These are phyloP conservation scores for Agrotis segetum DNA, from an alignment of 2,888 invertebrate genomes.

Conservation along the genomic window DNA sequence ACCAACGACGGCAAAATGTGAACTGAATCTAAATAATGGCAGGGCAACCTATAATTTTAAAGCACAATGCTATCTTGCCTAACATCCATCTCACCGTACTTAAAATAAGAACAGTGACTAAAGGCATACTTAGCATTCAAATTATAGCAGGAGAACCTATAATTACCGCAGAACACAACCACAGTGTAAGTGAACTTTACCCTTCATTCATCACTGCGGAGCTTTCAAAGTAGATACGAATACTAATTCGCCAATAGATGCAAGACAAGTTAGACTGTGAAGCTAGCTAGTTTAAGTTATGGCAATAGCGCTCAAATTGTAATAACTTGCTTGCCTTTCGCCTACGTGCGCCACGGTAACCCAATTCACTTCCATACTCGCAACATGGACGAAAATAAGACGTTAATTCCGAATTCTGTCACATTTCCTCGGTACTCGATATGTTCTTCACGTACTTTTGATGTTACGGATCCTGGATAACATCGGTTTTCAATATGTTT, in stretches of 20 bases:
- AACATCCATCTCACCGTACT: not conserved
- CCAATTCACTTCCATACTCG: constrained; percentile 39
- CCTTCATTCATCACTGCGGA: constrained; percentile 10
- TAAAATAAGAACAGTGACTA: constrained; percentile 16
- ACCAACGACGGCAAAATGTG: constrained; percentile 14
- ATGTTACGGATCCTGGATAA: not conserved
- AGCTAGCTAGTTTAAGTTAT: not conserved
- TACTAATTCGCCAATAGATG: not conserved
- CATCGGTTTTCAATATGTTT: constrained; percentile 7
- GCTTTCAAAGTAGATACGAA: constrained; percentile 7
- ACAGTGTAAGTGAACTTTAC: constrained; percentile 4
- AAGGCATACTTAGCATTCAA: constrained; percentile 17
- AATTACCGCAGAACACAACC: constrained; percentile 14
- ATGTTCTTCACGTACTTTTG: constrained; percentile 31
- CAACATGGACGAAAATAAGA: constrained; percentile 33
- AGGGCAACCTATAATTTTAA: constrained; percentile 15
- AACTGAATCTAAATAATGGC: constrained; percentile 30
- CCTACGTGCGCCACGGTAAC: constrained; percentile 49
- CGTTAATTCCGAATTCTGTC: constrained; percentile 34
- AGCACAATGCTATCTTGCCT: constrained; percentile 6
- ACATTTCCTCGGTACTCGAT: constrained; percentile 19
- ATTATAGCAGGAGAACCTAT: not conserved
- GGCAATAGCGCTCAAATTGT: constrained; percentile 21
- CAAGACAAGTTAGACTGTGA: not conserved
- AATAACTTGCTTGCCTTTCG: constrained; percentile 43